Evolutionary conservation across 1,140 invertebrate species (phyloP), one percentile per base, ranked within the genome.

Genomic region (Papilio aristodemus): DNA sequence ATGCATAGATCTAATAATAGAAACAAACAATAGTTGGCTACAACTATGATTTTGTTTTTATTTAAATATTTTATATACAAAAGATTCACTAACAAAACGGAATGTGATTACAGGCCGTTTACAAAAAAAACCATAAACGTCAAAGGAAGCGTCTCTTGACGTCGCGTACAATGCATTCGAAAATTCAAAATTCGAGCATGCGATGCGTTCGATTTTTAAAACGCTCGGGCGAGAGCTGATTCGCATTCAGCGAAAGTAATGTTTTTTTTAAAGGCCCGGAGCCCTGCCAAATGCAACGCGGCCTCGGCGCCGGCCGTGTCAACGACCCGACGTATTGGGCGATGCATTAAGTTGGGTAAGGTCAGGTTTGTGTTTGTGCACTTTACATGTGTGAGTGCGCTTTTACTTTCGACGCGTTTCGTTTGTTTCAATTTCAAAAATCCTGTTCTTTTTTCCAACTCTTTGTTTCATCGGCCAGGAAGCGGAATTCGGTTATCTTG

Each of bases 291-390:
- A 85, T 86, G 84, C 83, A 83, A 72, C 69, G 73, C 75, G 78
- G 86, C 83, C 83, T 85, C 84, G 84, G 74, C 72, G 77, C 80
- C 66, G 68, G 70, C 75, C 57, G 71, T 76, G 77, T 84, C 82
- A 81, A 73, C 74, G 83, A 85, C 79, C 85, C 71, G 80, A 72
- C 72, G 80, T 81, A 83, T 89, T 87, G 87, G 81, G 78, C 82
- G 81, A 75, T 77, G 79, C 79, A 85, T 83, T 85, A 81, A 75
- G 82, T 87, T 89, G 83, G 76, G 85, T 82, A 89, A 89, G 87
- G 87, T 89, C 86, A 89, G 85, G 79, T 77, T 75, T 83, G 79
- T 78, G 74, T 80, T 75, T 71, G 78, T 78, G 68, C 68, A 27
- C 39, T 63, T 64, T 73, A 70, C 17, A 64, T 82, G 77, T 85